Percentiles rank a stretch among this genome's conserved stretches.
phyloP scores from a whole-genome alignment of 2,113 vertebrate genomes.

The Alethe diademata region DNA sequence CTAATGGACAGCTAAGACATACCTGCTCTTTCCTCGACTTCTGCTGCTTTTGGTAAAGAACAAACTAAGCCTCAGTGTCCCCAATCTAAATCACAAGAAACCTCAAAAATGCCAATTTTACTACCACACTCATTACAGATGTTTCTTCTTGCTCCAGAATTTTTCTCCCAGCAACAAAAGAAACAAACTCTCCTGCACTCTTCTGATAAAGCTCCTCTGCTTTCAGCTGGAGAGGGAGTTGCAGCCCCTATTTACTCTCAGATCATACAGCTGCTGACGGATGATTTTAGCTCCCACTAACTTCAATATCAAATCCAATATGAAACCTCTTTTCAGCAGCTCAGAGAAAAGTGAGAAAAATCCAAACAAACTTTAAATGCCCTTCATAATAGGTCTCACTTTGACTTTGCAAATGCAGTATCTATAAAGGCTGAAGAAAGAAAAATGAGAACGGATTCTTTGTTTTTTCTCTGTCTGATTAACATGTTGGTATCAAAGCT shows the following conservation, averaged over 20 bases:
- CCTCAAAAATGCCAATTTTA: background rate
- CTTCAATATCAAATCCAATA: background rate
- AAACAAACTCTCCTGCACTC: background rate
- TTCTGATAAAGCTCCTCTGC: background rate
- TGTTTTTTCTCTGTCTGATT: background rate
- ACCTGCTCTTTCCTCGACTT: background rate
- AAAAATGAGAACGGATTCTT: background rate
- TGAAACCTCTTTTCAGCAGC: background rate
- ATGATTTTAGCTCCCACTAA: background rate
- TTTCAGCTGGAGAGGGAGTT: background rate
- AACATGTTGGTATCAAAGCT: conserved; percentile 13
- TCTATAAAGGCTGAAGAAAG: background rate
- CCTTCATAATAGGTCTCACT: background rate
- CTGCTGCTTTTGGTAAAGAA: background rate
- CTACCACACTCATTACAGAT: background rate
- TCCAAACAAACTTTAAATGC: background rate
- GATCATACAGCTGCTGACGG: background rate
- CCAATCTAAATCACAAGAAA: background rate
- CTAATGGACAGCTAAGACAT: background rate
- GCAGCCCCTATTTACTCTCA: background rate
- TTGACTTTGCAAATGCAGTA: background rate
- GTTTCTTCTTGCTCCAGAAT: background rate
- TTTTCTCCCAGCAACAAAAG: background rate
- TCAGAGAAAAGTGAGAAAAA: background rate
- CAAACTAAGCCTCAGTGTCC: background rate